Base-by-base conservation (phyloP, 2,797 vertebrate species). In the Alosa sapidissima region DNA sequence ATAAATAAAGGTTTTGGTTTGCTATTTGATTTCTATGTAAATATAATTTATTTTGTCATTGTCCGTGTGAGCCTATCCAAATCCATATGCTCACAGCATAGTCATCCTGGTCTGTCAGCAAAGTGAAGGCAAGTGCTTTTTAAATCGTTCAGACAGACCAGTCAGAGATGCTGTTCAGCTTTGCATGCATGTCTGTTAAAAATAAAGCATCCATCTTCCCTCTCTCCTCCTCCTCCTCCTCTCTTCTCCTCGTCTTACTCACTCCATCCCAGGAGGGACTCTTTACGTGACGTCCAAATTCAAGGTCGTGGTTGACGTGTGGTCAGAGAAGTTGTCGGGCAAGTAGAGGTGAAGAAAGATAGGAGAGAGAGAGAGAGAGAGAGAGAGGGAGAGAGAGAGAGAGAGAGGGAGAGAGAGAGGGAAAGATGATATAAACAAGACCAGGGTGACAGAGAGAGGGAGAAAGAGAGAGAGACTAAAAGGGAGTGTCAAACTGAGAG, bases 231-330 rank as follows among this genome's bases (percentile, higher is more conserved):
- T 33, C 62, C 24, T 65, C 8, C 16, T 6, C 55, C 16, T 21
- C 7, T 28, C 33, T 14, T 13, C 13, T 5, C 28, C 28, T 72
- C 3, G 3, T 72, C 33, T 36, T 72, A 72, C 28, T 72, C 65
- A 72, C 28, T 72, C 65, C 1, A 36, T 72, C 65, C 28, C 65
- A 72, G 11, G 65, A 72, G 28, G 51, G n/a, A 6, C 36, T 16
- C 84, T 78, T 19, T 7, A 54, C 33, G 52, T 81, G 51, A 54
- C 11, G 58, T 47, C 62, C 54, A 58, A 86, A 52, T 54, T 89
- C 54, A 85, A 75, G 89, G 87, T 68, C 78, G 36, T 48, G 1
- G 49, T n/a, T 51, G 60, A 85, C 84, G 84, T 88, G 24, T 36
- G 65, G 11, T 4, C n/a, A 62, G n/a, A 24, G 58, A 62, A 21